Conservation (phyloP, 2,113 vertebrate genomes). For the Odontesthes bonariensis region DNA sequence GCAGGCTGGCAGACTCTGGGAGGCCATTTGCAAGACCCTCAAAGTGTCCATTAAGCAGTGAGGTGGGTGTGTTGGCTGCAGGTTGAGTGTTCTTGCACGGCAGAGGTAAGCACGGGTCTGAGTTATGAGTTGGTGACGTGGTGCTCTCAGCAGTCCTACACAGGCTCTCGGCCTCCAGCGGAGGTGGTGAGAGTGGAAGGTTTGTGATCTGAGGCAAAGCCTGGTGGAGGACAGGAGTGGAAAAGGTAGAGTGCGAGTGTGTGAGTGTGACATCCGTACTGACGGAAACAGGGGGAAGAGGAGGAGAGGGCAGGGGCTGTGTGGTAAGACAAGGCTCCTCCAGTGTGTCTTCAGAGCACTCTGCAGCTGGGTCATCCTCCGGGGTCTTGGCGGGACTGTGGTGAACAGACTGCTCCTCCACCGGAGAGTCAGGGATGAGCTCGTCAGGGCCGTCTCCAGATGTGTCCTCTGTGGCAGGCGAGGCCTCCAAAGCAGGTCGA, state of each 20-base stretch:
- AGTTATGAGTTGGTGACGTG: constrained; percentile 43
- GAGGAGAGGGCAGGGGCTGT: constrained; percentile 78
- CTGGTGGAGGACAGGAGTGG: constrained; percentile 64
- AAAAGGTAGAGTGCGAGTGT: constrained; percentile 56
- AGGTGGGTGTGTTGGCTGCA: constrained; percentile 14
- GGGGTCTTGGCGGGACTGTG: constrained; percentile 50
- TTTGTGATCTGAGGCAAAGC: constrained; percentile 56
- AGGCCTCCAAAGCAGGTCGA: constrained; percentile 82
- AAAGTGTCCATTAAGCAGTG: constrained; percentile 20
- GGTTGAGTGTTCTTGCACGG: constrained; percentile 56
- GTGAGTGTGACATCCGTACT: constrained; percentile 24
- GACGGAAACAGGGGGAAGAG: constrained; percentile 64
- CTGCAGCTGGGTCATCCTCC: constrained; percentile 26
- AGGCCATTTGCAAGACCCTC: constrained; percentile 15
- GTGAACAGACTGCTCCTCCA: constrained; percentile 29
- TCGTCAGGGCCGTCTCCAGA: constrained; percentile 63
- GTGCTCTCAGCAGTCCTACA: constrained; percentile 65
- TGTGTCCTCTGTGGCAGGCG: constrained; percentile 67
- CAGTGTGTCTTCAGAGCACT: constrained; percentile 49
- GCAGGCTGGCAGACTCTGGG: constrained; percentile 45
- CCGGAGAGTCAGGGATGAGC: constrained; percentile 19
- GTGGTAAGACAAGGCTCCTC: constrained; percentile 80
- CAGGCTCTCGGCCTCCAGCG: constrained; percentile 45
- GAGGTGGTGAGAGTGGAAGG: constrained; percentile 48
- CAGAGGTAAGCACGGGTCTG: constrained; percentile 67